Conservation (phyloP, 2,797 vertebrate genomes). For the Vultur gryphus region DNA sequence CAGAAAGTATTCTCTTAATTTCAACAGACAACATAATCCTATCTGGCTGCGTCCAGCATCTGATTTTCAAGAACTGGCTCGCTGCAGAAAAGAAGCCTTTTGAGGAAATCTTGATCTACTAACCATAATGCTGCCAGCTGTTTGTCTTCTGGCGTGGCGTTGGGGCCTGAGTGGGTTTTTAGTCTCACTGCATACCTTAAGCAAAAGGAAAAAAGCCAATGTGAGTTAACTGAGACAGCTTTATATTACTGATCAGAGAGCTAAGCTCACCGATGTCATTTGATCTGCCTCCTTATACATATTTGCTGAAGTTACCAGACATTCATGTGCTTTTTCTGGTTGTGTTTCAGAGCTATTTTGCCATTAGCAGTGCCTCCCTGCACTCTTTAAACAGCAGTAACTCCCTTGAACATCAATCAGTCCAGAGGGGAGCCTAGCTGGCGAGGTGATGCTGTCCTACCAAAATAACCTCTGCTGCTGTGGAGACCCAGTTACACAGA, state of each 20-base stretch:
- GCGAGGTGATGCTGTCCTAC: neutral
- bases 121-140: constrained; percentile 96
- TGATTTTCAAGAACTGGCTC: neutral
- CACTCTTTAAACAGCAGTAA: neutral
- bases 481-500: neutral
- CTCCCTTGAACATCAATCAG: neutral
- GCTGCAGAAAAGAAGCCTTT: neutral
- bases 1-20: neutral
- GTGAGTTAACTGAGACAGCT: neutral
- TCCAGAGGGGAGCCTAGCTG: neutral
- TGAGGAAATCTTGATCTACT: constrained; percentile 49
- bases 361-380: neutral
- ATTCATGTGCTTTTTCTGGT: neutral
- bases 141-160: constrained; percentile 90
- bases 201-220: constrained; percentile 28
- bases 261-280: neutral
- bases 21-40: neutral
- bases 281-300: neutral
- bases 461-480: neutral
- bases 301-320: neutral
- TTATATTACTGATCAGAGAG: neutral
- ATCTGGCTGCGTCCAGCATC: neutral
- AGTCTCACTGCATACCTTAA: constrained; percentile 96
- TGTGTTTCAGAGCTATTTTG: neutral
- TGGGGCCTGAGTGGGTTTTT: constrained; percentile 91